These are phyloP conservation scores for Diprion similis DNA, from an alignment of 1,140 invertebrate genomes.

Conservation along the genomic window DNA sequence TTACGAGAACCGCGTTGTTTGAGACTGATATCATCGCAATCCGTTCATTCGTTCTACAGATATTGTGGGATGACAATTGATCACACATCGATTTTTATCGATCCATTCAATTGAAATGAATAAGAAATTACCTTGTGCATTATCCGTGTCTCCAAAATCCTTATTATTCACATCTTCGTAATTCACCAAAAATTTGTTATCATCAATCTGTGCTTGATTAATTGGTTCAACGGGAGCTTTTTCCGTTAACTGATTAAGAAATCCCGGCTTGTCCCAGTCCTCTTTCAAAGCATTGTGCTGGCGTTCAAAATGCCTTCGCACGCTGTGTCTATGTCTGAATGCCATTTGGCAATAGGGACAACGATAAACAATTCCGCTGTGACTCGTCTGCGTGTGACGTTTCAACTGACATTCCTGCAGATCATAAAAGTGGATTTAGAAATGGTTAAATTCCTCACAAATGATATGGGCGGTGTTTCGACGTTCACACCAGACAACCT, in stretches of 20 bases:
- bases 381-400: slow-evolving; percentile 53
- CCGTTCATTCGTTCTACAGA: too few relatives aligned
- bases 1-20: too few relatives aligned
- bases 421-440: too few relatives aligned
- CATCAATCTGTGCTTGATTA: background rate
- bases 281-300: slow-evolving; percentile 47
- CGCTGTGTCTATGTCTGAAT: slow-evolving; percentile 50
- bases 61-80: too few relatives aligned
- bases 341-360: slow-evolving; percentile 56
- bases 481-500: too few relatives aligned
- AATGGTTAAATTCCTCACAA: too few relatives aligned
- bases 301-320: slow-evolving; percentile 57
- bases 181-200: background rate
- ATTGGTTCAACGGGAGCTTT: slow-evolving; percentile 11
- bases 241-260: slow-evolving; percentile 30
- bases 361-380: slow-evolving; percentile 57
- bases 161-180: background rate
- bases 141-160: background rate
- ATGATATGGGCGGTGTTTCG: too few relatives aligned
- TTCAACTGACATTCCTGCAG: slow-evolving; percentile 49
- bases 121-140: background rate
- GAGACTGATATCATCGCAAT: too few relatives aligned
- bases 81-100: background rate
- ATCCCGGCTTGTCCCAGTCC: slow-evolving; percentile 37
- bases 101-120: background rate